Percentiles rank a stretch among this genome's conserved stretches.
These are phyloP conservation scores for Lutjanus argentimaculatus DNA, from an alignment of 2,797 vertebrate species.

Conservation along the genomic window DNA sequence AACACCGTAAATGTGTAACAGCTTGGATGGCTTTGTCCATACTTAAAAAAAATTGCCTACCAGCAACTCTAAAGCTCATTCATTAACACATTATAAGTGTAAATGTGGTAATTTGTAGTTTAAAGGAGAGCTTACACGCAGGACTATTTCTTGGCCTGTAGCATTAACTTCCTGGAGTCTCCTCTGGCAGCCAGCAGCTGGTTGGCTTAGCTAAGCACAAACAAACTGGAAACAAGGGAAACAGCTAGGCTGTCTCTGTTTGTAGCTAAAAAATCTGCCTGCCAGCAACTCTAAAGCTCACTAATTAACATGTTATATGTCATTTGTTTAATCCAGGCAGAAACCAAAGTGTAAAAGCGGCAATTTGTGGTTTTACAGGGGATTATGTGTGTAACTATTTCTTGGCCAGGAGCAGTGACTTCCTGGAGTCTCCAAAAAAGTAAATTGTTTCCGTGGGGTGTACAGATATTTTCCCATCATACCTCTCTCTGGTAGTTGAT, in stretches of 20 bases:
- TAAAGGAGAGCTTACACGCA: too few relatives aligned
- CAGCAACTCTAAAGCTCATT: too few relatives aligned
- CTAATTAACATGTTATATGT: neutral
- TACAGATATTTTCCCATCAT: constrained; percentile 43
- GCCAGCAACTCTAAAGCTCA: neutral
- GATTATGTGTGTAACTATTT: neutral
- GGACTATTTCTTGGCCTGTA: too few relatives aligned
- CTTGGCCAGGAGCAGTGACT: neutral
- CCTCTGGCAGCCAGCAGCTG: neutral
- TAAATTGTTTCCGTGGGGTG: too few relatives aligned
- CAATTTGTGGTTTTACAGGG: neutral
- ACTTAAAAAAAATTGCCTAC: too few relatives aligned
- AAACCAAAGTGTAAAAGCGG: neutral
- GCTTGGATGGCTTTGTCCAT: too few relatives aligned
- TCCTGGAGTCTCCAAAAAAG: neutral
- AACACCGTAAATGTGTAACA: neutral
- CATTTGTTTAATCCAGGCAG: neutral
- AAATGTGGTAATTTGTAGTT: too few relatives aligned
- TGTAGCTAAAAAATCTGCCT: neutral
- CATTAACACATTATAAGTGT: too few relatives aligned
- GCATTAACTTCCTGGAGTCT: neutral
- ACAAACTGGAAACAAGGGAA: neutral
- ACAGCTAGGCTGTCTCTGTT: neutral
- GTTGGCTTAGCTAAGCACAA: neutral
- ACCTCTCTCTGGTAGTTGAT: constrained; percentile 99